These are phyloP conservation scores for Acanthornis magna DNA, from an alignment of 2,797 vertebrate species.

Conservation along the genomic window DNA sequence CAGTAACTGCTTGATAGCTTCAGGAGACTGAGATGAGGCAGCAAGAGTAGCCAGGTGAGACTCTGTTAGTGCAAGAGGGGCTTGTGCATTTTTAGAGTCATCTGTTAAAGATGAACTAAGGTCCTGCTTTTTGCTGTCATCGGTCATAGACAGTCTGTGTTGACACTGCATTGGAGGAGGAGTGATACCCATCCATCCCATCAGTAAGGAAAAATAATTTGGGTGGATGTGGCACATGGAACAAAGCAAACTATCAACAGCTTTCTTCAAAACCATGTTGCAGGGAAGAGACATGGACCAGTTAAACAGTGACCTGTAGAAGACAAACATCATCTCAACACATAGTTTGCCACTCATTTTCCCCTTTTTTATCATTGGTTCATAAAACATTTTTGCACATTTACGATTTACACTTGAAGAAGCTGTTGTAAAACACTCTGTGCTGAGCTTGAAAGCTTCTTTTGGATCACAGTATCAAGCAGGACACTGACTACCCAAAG, in stretches of 20 bases:
- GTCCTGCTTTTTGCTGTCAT: slow-evolving; percentile 97
- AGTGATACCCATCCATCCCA: slow-evolving; percentile 97
- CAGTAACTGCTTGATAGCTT: slow-evolving; percentile 93
- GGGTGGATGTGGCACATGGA: slow-evolving; percentile 98
- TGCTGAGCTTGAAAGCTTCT: background rate
- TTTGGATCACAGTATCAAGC: background rate
- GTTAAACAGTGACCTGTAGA: slow-evolving; percentile 87
- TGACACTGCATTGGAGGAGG: slow-evolving; percentile 84
- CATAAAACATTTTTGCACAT: background rate
- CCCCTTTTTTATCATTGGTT: background rate
- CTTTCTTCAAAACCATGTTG: slow-evolving; percentile 97
- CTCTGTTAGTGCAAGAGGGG: slow-evolving; percentile 87
- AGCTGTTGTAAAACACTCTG: background rate
- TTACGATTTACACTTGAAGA: background rate
- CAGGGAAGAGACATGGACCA: slow-evolving; percentile 98
- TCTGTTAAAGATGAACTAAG: slow-evolving; percentile 88
- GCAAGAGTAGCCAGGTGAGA: slow-evolving; percentile 93
- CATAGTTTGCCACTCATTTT: background rate
- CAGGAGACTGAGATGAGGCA: slow-evolving; percentile 94
- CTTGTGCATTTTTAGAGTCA: slow-evolving; percentile 93
- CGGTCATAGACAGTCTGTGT: slow-evolving; percentile 92
- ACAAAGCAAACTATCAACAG: slow-evolving; percentile 96
- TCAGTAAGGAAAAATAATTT: slow-evolving; percentile 95
- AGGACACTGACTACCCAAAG: background rate
- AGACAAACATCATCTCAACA: slow-evolving; percentile 1